Evolutionary conservation across 1,140 invertebrate species (phyloP).

Genomic region (Eumeta japonica): DNA sequence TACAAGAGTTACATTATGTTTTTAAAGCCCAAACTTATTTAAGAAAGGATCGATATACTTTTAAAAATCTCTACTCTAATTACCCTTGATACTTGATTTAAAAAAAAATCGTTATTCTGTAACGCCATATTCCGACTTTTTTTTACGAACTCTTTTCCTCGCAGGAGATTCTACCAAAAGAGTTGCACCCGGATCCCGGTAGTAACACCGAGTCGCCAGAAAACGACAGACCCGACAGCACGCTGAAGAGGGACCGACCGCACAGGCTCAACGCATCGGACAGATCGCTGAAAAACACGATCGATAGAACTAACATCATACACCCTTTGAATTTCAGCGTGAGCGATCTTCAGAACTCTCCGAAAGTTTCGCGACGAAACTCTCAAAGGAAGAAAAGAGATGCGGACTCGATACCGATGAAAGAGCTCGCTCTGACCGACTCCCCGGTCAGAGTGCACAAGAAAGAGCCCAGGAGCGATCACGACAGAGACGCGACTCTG

Average conservation of each 20-base stretch:
- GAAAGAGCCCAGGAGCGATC: slow-evolving; percentile 32
- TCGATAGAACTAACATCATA: slow-evolving; percentile 46
- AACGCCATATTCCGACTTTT: too few species aligned
- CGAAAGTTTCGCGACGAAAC: slow-evolving; percentile 31
- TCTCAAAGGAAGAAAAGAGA: slow-evolving; percentile 36
- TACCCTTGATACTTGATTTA: too few species aligned
- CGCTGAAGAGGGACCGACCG: slow-evolving; percentile 24
- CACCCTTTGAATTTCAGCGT: slow-evolving; percentile 54
- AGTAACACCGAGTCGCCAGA: slow-evolving; percentile 59
- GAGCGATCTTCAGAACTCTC: slow-evolving; percentile 40
- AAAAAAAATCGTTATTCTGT: too few species aligned
- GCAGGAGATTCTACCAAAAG: slow-evolving; percentile 57
- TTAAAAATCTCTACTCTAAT: too few species aligned
- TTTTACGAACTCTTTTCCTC: too few species aligned
- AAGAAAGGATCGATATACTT: too few species aligned
- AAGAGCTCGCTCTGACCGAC: slow-evolving; percentile 36
- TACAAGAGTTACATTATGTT: too few species aligned
- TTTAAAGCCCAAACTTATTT: too few species aligned
- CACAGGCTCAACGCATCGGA: slow-evolving; percentile 32
- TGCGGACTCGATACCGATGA: slow-evolving; percentile 43
- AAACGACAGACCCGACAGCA: slow-evolving; percentile 30
- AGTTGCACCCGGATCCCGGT: slow-evolving; percentile 51
- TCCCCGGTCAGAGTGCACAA: slow-evolving; percentile 38
- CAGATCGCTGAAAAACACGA: slow-evolving; percentile 36
- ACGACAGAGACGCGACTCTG: slow-evolving; percentile 36